Evolutionary conservation across 2,113 vertebrate genomes (phyloP), one percentile per base, ranked within the genome.

Genomic region (Pao palembangensis): DNA sequence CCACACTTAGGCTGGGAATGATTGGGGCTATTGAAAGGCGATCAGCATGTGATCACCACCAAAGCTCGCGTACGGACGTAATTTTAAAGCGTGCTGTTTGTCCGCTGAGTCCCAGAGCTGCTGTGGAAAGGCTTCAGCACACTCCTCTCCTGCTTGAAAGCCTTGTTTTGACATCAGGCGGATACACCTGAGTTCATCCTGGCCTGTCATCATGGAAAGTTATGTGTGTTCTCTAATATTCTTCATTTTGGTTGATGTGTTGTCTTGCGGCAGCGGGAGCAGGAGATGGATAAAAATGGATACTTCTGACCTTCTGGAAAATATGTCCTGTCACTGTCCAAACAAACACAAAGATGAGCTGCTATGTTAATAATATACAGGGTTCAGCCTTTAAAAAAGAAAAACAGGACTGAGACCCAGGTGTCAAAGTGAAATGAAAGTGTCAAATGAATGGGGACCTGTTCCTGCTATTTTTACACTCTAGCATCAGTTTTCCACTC

Each of bases 261-360:
- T 78, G 77, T 73, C 77, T 70, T 63, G 67, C 72, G 82, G 73
- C 73, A 80, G 77, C 76, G 69, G 75, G 71, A 75, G 80, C 67
- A 53, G 78, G 71, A 78, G 68, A 23, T 75, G 72, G 85, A 88
- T 90, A 77, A 82, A 89, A 86, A 87, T 85, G 85, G 76, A 71
- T 88, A 81, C 71, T 72, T 43, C 79, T 83, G 86, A 87, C 87
- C 88, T 88, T 88, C 84, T 80, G 69, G 74, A 34, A 87, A 86
- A 84, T 64, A 79, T 75, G 67, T 85, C 78, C 75, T 74, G 73
- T 83, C 75, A 38, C 34, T 12, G 34, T 12, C 8, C 1, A 11
- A 38, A 38, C 34, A 38, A 38, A 38, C 34, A 38, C 10, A 38
- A 38, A 10, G 10, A 38, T 4, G 34, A 25, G 56, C 38, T 47